phyloP scores from a whole-genome alignment of 1,140 invertebrate species.

The Aethina tumida region DNA sequence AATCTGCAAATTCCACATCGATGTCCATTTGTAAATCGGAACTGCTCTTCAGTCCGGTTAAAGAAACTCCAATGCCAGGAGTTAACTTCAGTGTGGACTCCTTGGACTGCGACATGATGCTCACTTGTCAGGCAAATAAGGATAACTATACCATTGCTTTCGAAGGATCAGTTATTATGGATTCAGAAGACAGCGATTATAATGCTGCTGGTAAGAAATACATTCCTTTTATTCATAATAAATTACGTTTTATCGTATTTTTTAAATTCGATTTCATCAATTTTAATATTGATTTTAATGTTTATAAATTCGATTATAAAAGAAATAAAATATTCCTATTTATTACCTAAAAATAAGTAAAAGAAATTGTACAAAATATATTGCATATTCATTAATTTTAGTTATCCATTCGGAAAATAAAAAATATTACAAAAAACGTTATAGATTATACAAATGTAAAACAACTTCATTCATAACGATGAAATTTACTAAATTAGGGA shows the following conservation, averaged over 20 bases:
- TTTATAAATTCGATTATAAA: constrained; percentile 1
- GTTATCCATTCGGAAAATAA: too few relatives aligned
- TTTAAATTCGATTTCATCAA: neutral
- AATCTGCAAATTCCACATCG: constrained; percentile 60
- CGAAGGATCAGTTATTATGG: constrained; percentile 77
- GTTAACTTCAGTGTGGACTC: constrained; percentile 81
- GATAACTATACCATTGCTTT: constrained; percentile 92
- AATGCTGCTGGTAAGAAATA: constrained; percentile 46
- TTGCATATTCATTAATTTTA: too few relatives aligned
- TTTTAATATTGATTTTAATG: neutral
- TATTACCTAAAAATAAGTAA: too few relatives aligned
- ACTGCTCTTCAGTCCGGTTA: constrained; percentile 81
- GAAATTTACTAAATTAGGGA: too few relatives aligned
- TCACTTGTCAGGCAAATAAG: constrained; percentile 84
- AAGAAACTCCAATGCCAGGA: constrained; percentile 59
- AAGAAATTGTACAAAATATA: too few relatives aligned
- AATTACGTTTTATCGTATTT: neutral
- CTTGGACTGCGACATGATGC: constrained; percentile 78
- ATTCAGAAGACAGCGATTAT: constrained; percentile 74
- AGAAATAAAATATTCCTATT: too few relatives aligned
- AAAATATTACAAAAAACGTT: too few relatives aligned
- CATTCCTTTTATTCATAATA: neutral
- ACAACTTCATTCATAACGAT: too few relatives aligned
- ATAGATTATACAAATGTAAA: too few relatives aligned
- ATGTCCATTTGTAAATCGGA: constrained; percentile 86